phyloP scores from a whole-genome alignment of 2,113 vertebrate genomes.

The Lampris megalopsis region DNA sequence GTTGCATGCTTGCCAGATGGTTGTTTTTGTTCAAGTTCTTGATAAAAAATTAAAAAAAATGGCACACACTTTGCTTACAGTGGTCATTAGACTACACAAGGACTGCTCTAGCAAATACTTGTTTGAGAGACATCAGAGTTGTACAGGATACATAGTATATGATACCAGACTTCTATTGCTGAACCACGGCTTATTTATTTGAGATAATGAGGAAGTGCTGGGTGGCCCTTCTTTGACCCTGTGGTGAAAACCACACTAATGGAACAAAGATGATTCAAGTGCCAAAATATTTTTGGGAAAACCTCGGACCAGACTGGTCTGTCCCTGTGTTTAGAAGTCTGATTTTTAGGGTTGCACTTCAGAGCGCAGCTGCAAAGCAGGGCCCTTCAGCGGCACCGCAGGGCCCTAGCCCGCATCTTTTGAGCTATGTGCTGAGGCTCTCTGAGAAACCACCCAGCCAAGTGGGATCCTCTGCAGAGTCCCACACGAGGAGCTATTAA shows the following conservation, averaged over 20 bases:
- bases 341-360: conserved; percentile 34
- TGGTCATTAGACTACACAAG: too few relatives aligned
- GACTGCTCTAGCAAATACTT: too few relatives aligned
- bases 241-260: conserved; percentile 10
- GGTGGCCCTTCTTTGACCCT: too few relatives aligned
- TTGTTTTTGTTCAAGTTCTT: too few relatives aligned
- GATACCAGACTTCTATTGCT: too few relatives aligned
- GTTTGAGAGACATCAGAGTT: too few relatives aligned
- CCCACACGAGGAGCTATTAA: conserved; percentile 41
- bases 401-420: conserved; percentile 38
- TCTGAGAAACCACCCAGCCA: conserved; percentile 29
- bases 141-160: too few relatives aligned
- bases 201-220: background rate
- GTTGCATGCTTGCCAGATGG: too few relatives aligned
- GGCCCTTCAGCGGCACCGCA: conserved; percentile 1
- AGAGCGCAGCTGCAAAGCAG: conserved; percentile 33
- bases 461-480: conserved; percentile 40
- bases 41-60: too few relatives aligned
- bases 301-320: conserved; percentile 12
- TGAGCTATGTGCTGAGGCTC: conserved; percentile 34
- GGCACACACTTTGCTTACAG: too few relatives aligned
- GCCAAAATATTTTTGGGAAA: conserved; percentile 27
- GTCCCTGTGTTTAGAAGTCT: conserved; percentile 20
- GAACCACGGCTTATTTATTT: too few relatives aligned
- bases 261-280: conserved; percentile 33